Percentiles rank a stretch among this genome's conserved stretches.
These are phyloP conservation scores for Ditula angustiorana DNA, from an alignment of 2,888 invertebrate species.

Conservation along the genomic window DNA sequence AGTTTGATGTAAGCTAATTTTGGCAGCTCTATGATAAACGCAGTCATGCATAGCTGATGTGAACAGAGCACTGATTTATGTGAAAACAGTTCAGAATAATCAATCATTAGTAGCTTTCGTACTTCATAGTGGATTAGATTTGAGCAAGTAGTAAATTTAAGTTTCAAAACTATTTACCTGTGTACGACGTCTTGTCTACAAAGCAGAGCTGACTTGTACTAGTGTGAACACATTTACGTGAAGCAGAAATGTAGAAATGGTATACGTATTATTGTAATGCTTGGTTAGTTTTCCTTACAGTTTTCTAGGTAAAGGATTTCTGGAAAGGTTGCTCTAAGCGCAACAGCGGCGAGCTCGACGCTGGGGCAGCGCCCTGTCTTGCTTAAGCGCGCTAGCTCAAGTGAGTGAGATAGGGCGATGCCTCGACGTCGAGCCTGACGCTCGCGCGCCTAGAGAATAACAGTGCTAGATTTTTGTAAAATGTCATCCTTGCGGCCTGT, in stretches of 20 bases:
- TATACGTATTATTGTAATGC: not conserved
- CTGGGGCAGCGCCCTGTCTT: too few relatives aligned
- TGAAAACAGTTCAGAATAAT: constrained; percentile 25
- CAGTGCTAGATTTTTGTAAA: not conserved
- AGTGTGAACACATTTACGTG: not conserved
- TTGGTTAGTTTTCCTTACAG: not conserved
- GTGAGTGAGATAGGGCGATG: too few relatives aligned
- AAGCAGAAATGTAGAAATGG: not conserved
- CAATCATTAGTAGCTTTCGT: constrained; percentile 18
- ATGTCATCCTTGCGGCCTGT: not conserved
- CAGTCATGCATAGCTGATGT: constrained; percentile 40
- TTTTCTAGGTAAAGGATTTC: not conserved
- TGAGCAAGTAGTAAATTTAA: not conserved
- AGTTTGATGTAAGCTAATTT: constrained; percentile 53
- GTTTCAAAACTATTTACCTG: not conserved
- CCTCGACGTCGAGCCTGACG: too few relatives aligned
- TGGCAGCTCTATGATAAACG: constrained; percentile 41
- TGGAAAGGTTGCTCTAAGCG: too few relatives aligned
- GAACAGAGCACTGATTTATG: constrained; percentile 39
- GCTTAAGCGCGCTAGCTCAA: too few relatives aligned
- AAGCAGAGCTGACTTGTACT: not conserved
- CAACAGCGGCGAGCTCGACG: too few relatives aligned
- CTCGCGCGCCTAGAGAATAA: too few relatives aligned
- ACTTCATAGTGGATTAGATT: not conserved
- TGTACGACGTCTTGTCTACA: not conserved